Conservation (phyloP, 2,797 vertebrate genomes). For the Anguilla obscura region DNA sequence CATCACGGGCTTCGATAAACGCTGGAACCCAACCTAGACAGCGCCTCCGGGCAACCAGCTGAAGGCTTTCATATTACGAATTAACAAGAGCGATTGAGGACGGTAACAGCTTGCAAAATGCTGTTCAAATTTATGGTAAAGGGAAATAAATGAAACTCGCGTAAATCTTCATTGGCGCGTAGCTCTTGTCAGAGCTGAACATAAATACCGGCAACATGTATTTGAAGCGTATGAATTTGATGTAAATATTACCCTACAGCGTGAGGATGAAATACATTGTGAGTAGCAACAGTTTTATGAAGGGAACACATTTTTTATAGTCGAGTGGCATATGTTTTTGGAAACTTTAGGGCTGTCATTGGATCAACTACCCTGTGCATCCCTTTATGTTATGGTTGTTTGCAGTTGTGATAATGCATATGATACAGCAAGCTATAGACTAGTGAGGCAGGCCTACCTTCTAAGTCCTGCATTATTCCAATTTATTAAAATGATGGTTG, state of each 20-base stretch:
- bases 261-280: background rate
- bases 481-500: conserved; percentile 33
- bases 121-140: conserved; percentile 33
- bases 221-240: conserved; percentile 16
- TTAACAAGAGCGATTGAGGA: conserved; percentile 32
- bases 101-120: conserved; percentile 28
- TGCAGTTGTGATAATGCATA: conserved; percentile 9
- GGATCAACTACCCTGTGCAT: conserved; percentile 1
- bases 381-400: conserved; percentile 6
- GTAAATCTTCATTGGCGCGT: conserved; percentile 36
- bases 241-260: background rate
- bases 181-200: conserved; percentile 22
- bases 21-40: conserved; percentile 62
- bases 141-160: conserved; percentile 37
- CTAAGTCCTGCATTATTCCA: conserved; percentile 17
- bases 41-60: conserved; percentile 67
- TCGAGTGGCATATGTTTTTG: background rate
- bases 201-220: conserved; percentile 6
- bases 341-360: background rate
- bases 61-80: conserved; percentile 63
- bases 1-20: conserved; percentile 71
- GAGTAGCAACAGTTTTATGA: background rate
- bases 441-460: conserved; percentile 4
- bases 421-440: background rate
- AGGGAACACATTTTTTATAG: background rate